Evolutionary conservation across 2,113 vertebrate genomes (phyloP).

Genomic region (Apeltes quadracus): DNA sequence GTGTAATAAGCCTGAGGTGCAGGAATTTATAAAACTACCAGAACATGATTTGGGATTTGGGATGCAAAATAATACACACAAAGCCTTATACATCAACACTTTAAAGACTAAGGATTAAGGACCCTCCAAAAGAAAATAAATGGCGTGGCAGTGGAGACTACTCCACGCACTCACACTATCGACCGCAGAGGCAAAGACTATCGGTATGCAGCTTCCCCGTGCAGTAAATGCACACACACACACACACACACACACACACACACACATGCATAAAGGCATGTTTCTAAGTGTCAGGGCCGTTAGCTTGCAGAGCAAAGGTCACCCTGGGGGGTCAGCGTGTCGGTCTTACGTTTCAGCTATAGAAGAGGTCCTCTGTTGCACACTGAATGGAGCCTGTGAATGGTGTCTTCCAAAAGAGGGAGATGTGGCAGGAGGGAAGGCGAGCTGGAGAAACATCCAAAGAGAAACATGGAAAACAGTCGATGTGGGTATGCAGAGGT

Average conservation of each 20-base stretch:
- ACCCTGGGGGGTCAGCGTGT: constrained; percentile 55
- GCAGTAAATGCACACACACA: constrained; percentile 11
- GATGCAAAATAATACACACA: neutral
- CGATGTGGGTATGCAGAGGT: constrained; percentile 10
- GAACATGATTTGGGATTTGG: neutral
- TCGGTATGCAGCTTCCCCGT: constrained; percentile 11
- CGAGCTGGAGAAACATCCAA: constrained; percentile 42
- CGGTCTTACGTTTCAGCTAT: constrained; percentile 66
- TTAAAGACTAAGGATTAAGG: too few relatives aligned
- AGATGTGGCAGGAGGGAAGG: constrained; percentile 17
- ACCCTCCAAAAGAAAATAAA: neutral
- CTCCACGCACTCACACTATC: neutral
- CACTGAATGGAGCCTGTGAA: constrained; percentile 58
- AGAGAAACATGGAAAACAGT: constrained; percentile 26
- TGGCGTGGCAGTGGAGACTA: neutral
- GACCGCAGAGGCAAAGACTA: constrained; percentile 14
- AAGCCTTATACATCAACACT: neutral
- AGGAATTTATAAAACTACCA: constrained; percentile 6
- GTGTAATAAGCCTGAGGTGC: neutral
- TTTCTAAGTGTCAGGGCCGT: constrained; percentile 57
- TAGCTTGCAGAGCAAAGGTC: constrained; percentile 62
- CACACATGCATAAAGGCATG: constrained; percentile 36
- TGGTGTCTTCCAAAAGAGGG: constrained; percentile 24
- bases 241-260: neutral
- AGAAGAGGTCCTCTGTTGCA: constrained; percentile 66